Base-by-base conservation (phyloP, 2,113 vertebrate species). In the Peromyscus californicus region DNA sequence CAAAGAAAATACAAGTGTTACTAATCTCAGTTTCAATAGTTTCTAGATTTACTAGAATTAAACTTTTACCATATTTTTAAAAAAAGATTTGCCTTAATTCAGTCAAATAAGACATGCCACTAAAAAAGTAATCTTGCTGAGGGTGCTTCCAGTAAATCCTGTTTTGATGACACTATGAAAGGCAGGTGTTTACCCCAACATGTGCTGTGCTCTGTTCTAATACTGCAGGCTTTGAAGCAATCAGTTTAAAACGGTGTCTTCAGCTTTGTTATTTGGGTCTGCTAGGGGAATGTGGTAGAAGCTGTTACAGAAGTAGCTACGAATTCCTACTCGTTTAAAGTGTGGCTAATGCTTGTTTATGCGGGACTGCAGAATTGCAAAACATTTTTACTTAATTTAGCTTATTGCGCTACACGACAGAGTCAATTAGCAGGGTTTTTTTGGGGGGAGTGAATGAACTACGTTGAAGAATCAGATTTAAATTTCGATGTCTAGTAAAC, bases 21-120 rank as follows among this genome's bases (percentile, higher is more conserved):
- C 31, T 79, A 69, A 67, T 45, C 19, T 89, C 48, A 57, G 4
- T 86, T 67, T 59, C 92, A 87, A 26, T 92, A 26, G 78, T 90
- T 93, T 90, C 93, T 95, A 70, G 54, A 74, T 96, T 98, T 76
- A 76, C 91, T 97, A 93, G 93, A 97, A 92, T 96, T 97, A 90
- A 96, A 91, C 90, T 67, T 42, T 65, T 51, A 51, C 51, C 10
- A 51, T 51, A 51, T 51, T 51, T 51, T 51, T 10, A 51, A 51
- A 51, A 51, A 51, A 61, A 22, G 80, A 74, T 92, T 96, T 92
- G n/a, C 19, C 33, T 8, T 89, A 93, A 91, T 10, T 89, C 88
- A 87, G 39, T 86, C 65, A 92, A 78, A 87, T 33, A 96, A 94
- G 45, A 12, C 17, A 19, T 61, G 2, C 51, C 51, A 29, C 96